Evolutionary conservation across 2,113 vertebrate species (phyloP).

Genomic region (Carassius carassius): DNA sequence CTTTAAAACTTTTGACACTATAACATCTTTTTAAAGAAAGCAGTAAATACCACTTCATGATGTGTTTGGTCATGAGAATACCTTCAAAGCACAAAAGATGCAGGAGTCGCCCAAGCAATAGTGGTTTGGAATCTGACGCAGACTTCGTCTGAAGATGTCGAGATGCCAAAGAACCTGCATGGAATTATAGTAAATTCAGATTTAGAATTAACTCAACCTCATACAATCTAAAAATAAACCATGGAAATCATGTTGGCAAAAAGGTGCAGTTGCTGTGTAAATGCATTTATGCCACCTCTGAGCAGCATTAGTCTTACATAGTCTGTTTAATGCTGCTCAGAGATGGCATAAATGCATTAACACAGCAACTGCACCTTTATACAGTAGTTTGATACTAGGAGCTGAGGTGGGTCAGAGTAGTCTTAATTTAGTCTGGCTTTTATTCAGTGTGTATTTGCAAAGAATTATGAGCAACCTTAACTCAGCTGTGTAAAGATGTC

Average conservation of each 20-base stretch:
- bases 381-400: background rate
- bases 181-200: slow-evolving; percentile 6
- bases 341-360: too few species aligned
- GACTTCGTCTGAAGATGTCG: slow-evolving; percentile 95
- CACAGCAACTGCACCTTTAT: background rate
- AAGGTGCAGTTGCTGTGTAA: too few species aligned
- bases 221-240: too few species aligned
- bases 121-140: slow-evolving; percentile 90
- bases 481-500: too few species aligned
- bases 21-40: background rate
- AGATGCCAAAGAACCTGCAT: slow-evolving; percentile 94
- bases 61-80: slow-evolving; percentile 61
- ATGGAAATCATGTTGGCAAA: too few species aligned
- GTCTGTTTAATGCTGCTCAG: background rate
- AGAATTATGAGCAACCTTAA: too few species aligned
- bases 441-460: too few species aligned
- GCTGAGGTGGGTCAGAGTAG: too few species aligned
- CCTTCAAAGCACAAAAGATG: slow-evolving; percentile 98
- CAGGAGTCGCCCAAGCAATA: slow-evolving; percentile 93
- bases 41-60: background rate
- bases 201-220: background rate
- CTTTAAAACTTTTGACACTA: background rate
- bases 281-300: too few species aligned
- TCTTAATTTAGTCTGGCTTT: too few species aligned
- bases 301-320: background rate